Conservation (phyloP, 2,797 vertebrate species). For the Dromococcyx pavoninus region DNA sequence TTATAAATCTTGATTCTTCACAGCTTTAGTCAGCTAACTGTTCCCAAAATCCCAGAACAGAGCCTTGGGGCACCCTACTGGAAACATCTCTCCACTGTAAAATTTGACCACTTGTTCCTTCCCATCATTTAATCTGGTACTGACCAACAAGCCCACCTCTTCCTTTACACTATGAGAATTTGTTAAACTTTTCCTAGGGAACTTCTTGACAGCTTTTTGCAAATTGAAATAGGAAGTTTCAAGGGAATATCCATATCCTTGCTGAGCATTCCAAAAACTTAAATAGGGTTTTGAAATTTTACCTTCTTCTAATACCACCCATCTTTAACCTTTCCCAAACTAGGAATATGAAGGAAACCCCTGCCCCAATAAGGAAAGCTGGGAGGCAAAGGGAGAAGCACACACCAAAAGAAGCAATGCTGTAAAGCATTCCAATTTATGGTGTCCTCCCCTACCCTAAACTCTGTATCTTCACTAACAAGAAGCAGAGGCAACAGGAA, state of each 20-base stretch:
- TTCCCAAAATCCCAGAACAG: background rate
- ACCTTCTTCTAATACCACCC: background rate
- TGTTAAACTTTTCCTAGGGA: background rate
- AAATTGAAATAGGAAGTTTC: background rate
- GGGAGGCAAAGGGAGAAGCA: background rate
- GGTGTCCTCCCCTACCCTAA: fast-evolving
- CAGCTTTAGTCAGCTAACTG: background rate
- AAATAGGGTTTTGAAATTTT: background rate
- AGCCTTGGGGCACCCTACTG: background rate
- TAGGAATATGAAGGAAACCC: background rate
- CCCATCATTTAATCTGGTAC: background rate
- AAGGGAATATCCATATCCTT: background rate
- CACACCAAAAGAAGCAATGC: background rate
- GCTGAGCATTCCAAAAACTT: background rate
- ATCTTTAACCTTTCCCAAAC: background rate
- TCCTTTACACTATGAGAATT: background rate
- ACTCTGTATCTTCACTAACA: background rate
- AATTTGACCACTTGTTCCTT: background rate
- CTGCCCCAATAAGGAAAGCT: background rate
- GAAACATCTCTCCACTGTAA: background rate
- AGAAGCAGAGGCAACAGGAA: background rate
- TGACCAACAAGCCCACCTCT: background rate
- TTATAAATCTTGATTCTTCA: background rate
- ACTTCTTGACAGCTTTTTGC: background rate
- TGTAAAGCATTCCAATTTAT: background rate